Evolutionary conservation across 2,113 vertebrate species (phyloP).

Genomic region (rat (Rattus norvegicus)): GRCr8 NC_086019.1:31720001-31720500

Average conservation of each 20-base stretch:
- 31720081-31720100: too few relatives aligned
- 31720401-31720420: neutral
- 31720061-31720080: neutral
- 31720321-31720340: neutral
- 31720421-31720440: neutral
- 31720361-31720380: neutral
- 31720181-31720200: neutral
- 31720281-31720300: accelerated
- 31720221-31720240: neutral
- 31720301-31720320: neutral
- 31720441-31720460: neutral
- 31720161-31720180: neutral
- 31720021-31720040: neutral
- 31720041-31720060: neutral
- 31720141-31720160: neutral
- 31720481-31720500: neutral
- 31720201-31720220: neutral
- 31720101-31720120: neutral
- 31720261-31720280: too few relatives aligned
- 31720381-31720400: neutral
- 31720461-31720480: neutral
- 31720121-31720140: neutral
- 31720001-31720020: neutral
- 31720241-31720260: neutral
- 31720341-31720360: neutral